Percentiles rank a stretch among this genome's conserved stretches.
Evolutionary conservation across 2,797 vertebrate genomes (phyloP).

Genomic region (Notolabrus celidotus): DNA sequence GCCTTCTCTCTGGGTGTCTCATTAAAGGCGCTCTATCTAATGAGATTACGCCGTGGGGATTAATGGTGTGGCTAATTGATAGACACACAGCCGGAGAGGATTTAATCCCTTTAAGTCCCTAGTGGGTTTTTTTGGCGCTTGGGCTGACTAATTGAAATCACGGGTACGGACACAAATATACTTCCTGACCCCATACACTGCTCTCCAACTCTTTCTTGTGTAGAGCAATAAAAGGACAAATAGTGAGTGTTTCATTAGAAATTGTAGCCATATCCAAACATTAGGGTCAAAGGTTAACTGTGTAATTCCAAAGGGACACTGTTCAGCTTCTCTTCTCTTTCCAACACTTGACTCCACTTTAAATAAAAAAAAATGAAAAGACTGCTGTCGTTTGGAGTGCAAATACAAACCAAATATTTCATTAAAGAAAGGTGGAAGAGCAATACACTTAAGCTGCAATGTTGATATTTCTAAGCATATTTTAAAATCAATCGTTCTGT

Average conservation of each 20-base stretch:
- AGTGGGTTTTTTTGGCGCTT: constrained; percentile 75
- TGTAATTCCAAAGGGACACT: constrained; percentile 32
- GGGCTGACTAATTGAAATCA: constrained; percentile 83
- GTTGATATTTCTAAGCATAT: not conserved
- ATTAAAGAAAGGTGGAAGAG: constrained; percentile 13
- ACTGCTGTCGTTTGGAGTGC: constrained; percentile 6
- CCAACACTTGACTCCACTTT: constrained; percentile 26
- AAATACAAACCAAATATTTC: constrained; percentile 19
- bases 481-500: not conserved
- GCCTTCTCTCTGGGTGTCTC: constrained; percentile 81
- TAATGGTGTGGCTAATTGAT: constrained; percentile 88
- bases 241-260: constrained; percentile 36
- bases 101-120: constrained; percentile 83
- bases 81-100: constrained; percentile 84
- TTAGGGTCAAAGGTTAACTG: constrained; percentile 60
- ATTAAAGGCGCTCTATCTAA: constrained; percentile 86
- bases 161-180: constrained; percentile 77
- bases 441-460: not conserved
- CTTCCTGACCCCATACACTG: constrained; percentile 61
- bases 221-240: constrained; percentile 43
- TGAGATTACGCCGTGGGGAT: constrained; percentile 87
- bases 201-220: constrained; percentile 24
- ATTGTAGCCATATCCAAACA: constrained; percentile 49
- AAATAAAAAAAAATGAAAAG: constrained; percentile 18
- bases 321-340: constrained; percentile 19